Percentiles rank a stretch among this genome's conserved stretches.
Conservation (phyloP, 2,888 invertebrate genomes). For the Aleiodes leptofemur region DNA sequence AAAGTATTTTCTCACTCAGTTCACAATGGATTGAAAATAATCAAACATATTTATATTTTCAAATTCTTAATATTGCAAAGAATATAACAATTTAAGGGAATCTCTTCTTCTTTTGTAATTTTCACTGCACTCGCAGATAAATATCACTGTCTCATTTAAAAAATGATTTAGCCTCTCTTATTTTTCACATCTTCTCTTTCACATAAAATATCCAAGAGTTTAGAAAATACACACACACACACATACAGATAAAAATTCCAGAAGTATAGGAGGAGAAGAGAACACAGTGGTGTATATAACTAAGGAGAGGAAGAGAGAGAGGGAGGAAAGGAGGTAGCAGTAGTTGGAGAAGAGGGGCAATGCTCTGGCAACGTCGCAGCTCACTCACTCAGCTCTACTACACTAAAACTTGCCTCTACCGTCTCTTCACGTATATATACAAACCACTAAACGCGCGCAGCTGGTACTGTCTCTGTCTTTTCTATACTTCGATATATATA, state of each 20-base stretch:
- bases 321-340: slow-evolving; percentile 36
- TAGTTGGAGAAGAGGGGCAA: slow-evolving; percentile 52
- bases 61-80: slow-evolving; percentile 7
- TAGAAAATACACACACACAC: slow-evolving; percentile 33
- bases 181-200: slow-evolving; percentile 38
- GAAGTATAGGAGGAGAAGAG: neutral
- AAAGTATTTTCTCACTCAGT: neutral
- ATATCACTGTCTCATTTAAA: slow-evolving; percentile 7
- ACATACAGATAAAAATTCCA: slow-evolving; percentile 8
- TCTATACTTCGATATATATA: slow-evolving; percentile 15
- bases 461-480: slow-evolving; percentile 28
- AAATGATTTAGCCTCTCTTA: slow-evolving; percentile 1
- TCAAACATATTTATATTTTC: neutral
- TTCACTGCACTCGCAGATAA: slow-evolving; percentile 8
- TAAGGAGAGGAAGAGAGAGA: slow-evolving; percentile 9
- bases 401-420: slow-evolving; percentile 12
- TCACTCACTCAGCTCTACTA: slow-evolving; percentile 56
- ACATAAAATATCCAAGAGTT: slow-evolving; percentile 31
- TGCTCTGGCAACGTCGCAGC: slow-evolving; percentile 69
- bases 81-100: neutral
- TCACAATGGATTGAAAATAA: neutral
- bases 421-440: slow-evolving; percentile 18
- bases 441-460: slow-evolving; percentile 36
- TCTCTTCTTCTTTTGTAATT: no score
- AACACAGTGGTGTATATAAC: neutral